Conservation (phyloP, 2,888 invertebrate species). For the Epiblema foenella region DNA sequence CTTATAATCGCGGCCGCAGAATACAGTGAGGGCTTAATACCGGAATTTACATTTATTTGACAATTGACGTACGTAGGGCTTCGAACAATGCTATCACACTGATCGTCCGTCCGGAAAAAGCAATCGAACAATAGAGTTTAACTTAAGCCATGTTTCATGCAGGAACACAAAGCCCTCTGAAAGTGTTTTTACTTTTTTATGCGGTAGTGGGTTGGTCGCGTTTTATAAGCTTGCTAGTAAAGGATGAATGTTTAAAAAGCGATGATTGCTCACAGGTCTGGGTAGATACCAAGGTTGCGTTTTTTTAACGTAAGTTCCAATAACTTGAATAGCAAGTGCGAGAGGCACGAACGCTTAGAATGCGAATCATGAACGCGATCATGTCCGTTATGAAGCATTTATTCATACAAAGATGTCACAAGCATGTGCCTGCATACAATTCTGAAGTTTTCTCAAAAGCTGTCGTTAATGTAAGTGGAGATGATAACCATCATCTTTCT, state of each 20-base stretch:
- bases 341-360: too few relatives aligned
- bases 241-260: not conserved
- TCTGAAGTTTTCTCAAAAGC: too few relatives aligned
- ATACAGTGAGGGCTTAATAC: constrained; percentile 19
- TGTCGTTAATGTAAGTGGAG: too few relatives aligned
- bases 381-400: too few relatives aligned
- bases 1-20: constrained; percentile 29
- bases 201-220: not conserved
- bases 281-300: too few relatives aligned
- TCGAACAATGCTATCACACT: not conserved
- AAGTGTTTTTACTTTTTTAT: not conserved
- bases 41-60: constrained; percentile 40
- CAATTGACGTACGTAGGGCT: constrained; percentile 16
- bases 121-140: not conserved
- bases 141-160: constrained; percentile 1
- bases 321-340: too few relatives aligned
- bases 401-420: too few relatives aligned
- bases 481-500: too few relatives aligned
- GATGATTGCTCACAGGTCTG: too few relatives aligned
- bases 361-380: too few relatives aligned
- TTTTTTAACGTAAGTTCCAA: too few relatives aligned
- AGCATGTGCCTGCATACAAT: too few relatives aligned
- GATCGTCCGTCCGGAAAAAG: not conserved
- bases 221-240: not conserved
- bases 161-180: not conserved